These are phyloP conservation scores for Scaptomyza parva DNA, from an alignment of 2,888 invertebrate species.

Conservation along the genomic window DNA sequence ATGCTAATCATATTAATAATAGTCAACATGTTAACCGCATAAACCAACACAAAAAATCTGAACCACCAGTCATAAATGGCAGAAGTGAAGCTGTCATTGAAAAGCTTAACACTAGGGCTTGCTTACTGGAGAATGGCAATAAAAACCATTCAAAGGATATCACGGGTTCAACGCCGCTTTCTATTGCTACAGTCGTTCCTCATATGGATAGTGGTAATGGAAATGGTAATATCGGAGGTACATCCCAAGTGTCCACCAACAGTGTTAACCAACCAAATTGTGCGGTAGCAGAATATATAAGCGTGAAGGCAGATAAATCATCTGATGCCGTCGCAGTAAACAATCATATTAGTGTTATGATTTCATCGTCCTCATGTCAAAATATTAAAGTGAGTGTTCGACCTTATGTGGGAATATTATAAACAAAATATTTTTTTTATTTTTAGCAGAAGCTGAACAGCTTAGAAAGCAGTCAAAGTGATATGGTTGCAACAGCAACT, in stretches of 20 bases:
- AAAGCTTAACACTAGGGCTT: constrained; percentile 20
- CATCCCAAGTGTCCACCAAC: constrained; percentile 36
- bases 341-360: constrained; percentile 50
- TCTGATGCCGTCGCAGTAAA: constrained; percentile 45
- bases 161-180: constrained; percentile 19
- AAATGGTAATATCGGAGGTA: constrained; percentile 24
- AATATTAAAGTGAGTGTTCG: constrained; percentile 55
- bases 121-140: constrained; percentile 52
- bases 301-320: constrained; percentile 42
- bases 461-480: constrained; percentile 47
- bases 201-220: constrained; percentile 34
- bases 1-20: constrained; percentile 53
- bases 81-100: constrained; percentile 25
- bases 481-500: constrained; percentile 30
- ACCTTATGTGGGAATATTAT: background rate
- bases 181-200: constrained; percentile 17
- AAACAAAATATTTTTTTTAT: constrained; percentile 2
- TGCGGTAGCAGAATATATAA: constrained; percentile 34
- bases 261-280: constrained; percentile 46
- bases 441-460: constrained; percentile 47
- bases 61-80: constrained; percentile 28
- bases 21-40: constrained; percentile 58
- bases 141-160: constrained; percentile 42
- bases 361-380: constrained; percentile 47
- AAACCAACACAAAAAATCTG: constrained; percentile 56